Evolutionary conservation across 2,113 vertebrate species (phyloP).

Genomic region (Pseudopodoces humilis): DNA sequence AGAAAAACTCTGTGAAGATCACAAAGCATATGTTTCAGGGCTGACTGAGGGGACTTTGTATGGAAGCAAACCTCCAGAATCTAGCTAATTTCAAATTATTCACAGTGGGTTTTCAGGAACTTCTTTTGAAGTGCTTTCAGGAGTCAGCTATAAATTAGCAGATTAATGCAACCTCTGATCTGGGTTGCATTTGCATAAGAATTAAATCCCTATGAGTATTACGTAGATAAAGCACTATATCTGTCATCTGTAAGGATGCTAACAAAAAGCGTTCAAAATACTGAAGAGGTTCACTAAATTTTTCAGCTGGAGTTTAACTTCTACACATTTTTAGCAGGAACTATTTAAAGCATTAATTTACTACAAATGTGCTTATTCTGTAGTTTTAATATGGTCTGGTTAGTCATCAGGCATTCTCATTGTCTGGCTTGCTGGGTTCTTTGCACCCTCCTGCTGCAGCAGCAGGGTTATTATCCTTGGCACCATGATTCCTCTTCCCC

Average conservation of each 20-base stretch:
- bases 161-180: background rate
- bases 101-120: background rate
- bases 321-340: background rate
- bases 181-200: background rate
- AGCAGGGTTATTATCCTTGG: background rate
- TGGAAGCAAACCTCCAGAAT: background rate
- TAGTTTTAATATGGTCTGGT: background rate
- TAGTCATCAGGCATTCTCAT: background rate
- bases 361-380: background rate
- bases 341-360: background rate
- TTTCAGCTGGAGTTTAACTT: background rate
- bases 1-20: background rate
- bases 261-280: background rate
- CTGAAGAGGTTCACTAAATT: background rate
- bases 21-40: background rate
- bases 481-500: accelerated
- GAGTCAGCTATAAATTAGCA: background rate
- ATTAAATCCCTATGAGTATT: background rate
- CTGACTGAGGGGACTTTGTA: background rate
- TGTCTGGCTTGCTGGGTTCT: background rate
- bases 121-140: slow-evolving; percentile 6
- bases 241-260: background rate
- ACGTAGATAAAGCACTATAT: background rate
- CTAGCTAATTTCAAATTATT: background rate
- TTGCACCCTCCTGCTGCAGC: background rate